Base-by-base conservation (phyloP, 2,113 vertebrate species). In the Lycaon pictus region DNA sequence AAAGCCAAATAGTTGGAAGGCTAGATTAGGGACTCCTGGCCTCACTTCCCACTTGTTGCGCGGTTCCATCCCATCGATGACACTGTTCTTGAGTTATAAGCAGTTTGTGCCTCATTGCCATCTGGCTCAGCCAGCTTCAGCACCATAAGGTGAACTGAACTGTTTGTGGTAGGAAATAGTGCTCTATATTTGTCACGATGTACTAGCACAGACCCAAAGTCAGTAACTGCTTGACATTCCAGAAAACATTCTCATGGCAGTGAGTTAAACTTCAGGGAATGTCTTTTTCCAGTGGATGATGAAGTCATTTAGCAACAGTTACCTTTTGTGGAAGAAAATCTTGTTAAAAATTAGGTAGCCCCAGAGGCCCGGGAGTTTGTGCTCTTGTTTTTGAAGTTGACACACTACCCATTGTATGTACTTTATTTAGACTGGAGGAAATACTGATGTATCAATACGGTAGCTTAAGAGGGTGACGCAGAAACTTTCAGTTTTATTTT, bases 281-380 rank as follows among this genome's bases (percentile, higher is more conserved):
- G 83, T 95, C 79, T 96, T 88, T 97, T 97, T 95, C 94, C 97
- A 96, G 83, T 95, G 79, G 23, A 65, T 74, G 92, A 96, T 96
- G 62, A 97, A 93, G 62, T 95, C 29, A 29, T 90, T 95, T 92
- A 93, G 67, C 82, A 91, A 77, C 62, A 77, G 60, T 98, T 98
- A 93, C 97, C 96, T 98, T 98, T 97, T 97, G 74, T 92, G 89
- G 95, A 97, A 97, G 93, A 97, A 98, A 96, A 90, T 92, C 48
- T 80, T 96, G 37, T 92, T 95, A 89, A 97, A 95, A 90, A 74
- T 67, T 58, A 93, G 92, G 83, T 96, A 89, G 62, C 37, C 15
- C 79, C 2, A 23, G 69, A 87, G 62, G 56, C 27, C 60, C 88
- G 65, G 67, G 93, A 69, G 53, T 91, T 69, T 35, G 27, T 83